Base-by-base conservation (phyloP, 1,140 invertebrate species). In the Drosophila athabasca region DNA sequence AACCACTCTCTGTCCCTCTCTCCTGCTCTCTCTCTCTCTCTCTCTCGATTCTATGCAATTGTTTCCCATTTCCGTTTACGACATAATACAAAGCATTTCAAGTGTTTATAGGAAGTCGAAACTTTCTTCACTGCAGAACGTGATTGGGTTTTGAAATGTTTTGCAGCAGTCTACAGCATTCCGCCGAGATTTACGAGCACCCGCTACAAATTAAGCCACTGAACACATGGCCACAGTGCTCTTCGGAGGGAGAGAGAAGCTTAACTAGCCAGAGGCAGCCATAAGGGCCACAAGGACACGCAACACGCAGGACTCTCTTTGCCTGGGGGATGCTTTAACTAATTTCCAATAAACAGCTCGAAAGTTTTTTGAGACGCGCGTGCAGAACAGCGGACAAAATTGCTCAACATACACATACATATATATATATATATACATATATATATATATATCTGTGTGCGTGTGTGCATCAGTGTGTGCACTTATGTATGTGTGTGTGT, bases 311-410 rank as follows among this genome's bases (percentile, higher is more conserved):
- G 41, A 13, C 49, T 35, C 13, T 41, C 17, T 41, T 15, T 13
- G 44, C 49, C 51, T 61, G 35, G 52, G 61, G 66, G 72, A 55
- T 62, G 76, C 73, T 62, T 79, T 75, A 85, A 81, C 82, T 87
- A 87, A 85, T 85, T 85, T 85, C 69, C 82, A 73, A 87, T 81
- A 87, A 87, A 74, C 68, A 85, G 66, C 61, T 68, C 22, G 65
- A 70, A 81, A 85, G 60, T 85, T 84, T 69, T 74, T 76, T 60
- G 60, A 61, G 67, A 68, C 44, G 66, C 76, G 73, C 64, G 80
- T 77, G 77, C 62, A 75, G 74, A 70, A 61, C 52, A 61, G 41
- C 62, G 68, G 39, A 51, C 44, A 67, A 85, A 87, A 87, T 78
- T 70, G 62, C 49, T 60, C 60, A 65, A 44, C 51, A 57, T 45